phyloP scores from a whole-genome alignment of 2,888 invertebrate genomes.

The Drepanosiphum platanoidis region DNA sequence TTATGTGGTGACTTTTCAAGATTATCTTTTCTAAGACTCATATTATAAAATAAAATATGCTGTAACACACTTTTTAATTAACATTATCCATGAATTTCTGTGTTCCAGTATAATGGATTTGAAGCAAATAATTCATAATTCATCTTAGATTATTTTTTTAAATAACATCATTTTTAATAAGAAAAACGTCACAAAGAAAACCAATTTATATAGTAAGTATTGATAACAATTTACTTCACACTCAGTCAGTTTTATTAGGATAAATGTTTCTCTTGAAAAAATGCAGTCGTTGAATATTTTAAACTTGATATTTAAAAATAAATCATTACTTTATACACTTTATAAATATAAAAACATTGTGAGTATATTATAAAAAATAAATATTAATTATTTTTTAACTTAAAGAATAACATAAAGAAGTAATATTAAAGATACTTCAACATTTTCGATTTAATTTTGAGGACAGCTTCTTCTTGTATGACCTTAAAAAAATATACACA shows the following conservation, averaged over 20 bases:
- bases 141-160: too few species aligned
- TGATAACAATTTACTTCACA: too few species aligned
- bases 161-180: neutral
- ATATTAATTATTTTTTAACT: neutral
- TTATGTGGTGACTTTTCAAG: too few species aligned
- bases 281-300: neutral
- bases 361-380: neutral
- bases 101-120: too few species aligned
- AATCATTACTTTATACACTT: neutral
- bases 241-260: too few species aligned
- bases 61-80: too few species aligned
- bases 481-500: constrained; percentile 40
- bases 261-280: too few species aligned
- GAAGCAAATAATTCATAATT: too few species aligned
- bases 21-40: too few species aligned
- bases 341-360: neutral
- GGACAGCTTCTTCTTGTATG: constrained; percentile 62
- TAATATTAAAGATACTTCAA: neutral
- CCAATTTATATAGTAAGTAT: too few species aligned
- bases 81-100: too few species aligned
- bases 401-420: neutral
- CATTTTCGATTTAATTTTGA: neutral
- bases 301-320: neutral
- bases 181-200: neutral
- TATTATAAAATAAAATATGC: too few species aligned